These are phyloP conservation scores for Drosophila colorata DNA, from an alignment of 2,888 invertebrate genomes.

Conservation along the genomic window DNA sequence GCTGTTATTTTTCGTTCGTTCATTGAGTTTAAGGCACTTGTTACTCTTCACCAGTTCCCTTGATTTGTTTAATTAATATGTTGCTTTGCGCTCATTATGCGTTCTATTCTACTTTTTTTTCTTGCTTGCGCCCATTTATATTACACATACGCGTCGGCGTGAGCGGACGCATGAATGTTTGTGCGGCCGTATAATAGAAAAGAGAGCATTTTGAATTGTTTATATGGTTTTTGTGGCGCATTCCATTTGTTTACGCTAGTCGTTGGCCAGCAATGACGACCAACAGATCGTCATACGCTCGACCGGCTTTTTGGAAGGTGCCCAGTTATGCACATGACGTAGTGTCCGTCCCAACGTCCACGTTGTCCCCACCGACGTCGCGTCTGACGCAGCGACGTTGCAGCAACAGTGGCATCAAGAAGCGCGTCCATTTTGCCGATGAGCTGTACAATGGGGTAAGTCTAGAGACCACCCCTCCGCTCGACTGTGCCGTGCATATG, in stretches of 20 bases:
- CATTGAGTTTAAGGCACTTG: slow-evolving; percentile 15
- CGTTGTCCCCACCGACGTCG: slow-evolving; percentile 37
- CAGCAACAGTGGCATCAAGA: slow-evolving; percentile 75
- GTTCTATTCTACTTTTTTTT: slow-evolving; percentile 31
- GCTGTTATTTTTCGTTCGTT: slow-evolving; percentile 32
- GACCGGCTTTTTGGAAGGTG: slow-evolving; percentile 83
- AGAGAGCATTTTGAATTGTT: slow-evolving; percentile 59
- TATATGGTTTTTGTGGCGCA: slow-evolving; percentile 55
- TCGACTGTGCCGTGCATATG: slow-evolving; percentile 27
- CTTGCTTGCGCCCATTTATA: slow-evolving; percentile 35
- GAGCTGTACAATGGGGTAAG: slow-evolving; percentile 71
- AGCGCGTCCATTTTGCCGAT: slow-evolving; percentile 86
- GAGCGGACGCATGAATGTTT: slow-evolving; percentile 65
- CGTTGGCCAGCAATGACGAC: slow-evolving; percentile 76
- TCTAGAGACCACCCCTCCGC: slow-evolving; percentile 10
- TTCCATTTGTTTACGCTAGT: slow-evolving; percentile 78
- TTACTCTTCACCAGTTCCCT: slow-evolving; percentile 8
- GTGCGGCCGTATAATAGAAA: slow-evolving; percentile 37
- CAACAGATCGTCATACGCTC: slow-evolving; percentile 75
- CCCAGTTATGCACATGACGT: slow-evolving; percentile 54
- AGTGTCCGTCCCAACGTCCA: slow-evolving; percentile 6
- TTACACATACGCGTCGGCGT: slow-evolving; percentile 54
- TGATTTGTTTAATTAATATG: slow-evolving; percentile 36
- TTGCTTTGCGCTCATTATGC: slow-evolving; percentile 30
- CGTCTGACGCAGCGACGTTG: slow-evolving; percentile 57